Evolutionary conservation across 2,888 invertebrate species (phyloP).

Genomic region (Norana najaformis): DNA sequence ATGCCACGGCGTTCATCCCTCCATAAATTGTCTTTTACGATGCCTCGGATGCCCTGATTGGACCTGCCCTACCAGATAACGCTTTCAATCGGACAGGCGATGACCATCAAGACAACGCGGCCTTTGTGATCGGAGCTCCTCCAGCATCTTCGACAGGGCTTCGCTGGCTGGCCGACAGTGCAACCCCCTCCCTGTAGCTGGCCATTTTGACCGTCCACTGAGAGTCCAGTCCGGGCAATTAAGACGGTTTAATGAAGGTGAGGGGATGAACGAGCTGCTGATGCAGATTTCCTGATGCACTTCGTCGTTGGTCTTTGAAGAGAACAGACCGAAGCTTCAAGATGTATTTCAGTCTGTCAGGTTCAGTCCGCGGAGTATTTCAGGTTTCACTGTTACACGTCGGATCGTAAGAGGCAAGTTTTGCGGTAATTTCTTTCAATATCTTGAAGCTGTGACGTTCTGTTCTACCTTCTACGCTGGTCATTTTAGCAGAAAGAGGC

Average conservation of each 20-base stretch:
- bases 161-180: background rate
- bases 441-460: background rate
- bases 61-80: background rate
- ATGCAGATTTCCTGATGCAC: background rate
- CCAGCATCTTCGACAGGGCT: background rate
- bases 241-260: background rate
- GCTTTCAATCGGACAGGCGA: background rate
- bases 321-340: background rate
- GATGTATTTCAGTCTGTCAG: background rate
- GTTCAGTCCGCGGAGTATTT: background rate
- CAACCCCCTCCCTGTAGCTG: background rate
- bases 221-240: slow-evolving; percentile 13
- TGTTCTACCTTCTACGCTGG: background rate
- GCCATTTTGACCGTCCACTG: background rate
- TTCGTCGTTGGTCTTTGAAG: background rate
- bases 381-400: background rate
- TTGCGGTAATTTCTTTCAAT: background rate
- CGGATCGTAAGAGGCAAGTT: background rate
- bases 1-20: background rate
- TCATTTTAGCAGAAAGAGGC: background rate
- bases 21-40: background rate
- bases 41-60: background rate
- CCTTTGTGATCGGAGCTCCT: background rate
- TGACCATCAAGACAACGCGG: background rate
- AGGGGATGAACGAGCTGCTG: background rate